Conservation (phyloP, 1,140 invertebrate genomes). For the Lasioglossum albipes region DNA sequence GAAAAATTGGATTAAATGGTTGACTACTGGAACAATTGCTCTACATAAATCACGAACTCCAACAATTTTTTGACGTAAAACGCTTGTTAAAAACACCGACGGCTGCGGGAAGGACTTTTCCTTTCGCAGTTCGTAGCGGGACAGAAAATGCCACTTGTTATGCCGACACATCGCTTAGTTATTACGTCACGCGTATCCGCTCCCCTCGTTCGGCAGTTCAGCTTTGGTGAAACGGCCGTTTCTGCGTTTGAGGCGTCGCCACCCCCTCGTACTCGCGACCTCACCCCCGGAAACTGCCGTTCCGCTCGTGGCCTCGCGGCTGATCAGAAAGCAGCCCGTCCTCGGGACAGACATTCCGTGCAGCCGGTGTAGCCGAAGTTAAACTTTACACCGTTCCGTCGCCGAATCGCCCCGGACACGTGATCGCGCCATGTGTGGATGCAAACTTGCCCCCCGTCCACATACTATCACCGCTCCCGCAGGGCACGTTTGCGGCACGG, state of each 20-base stretch:
- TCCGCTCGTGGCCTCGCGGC: slow-evolving; percentile 22
- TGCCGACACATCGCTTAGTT: slow-evolving; percentile 65
- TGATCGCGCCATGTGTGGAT: slow-evolving; percentile 75
- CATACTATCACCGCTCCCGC: slow-evolving; percentile 73
- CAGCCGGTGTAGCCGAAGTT: slow-evolving; percentile 77
- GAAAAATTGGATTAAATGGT: too few relatives aligned
- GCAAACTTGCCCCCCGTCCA: slow-evolving; percentile 60
- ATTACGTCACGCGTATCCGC: slow-evolving; percentile 54
- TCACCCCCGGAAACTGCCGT: slow-evolving; percentile 1
- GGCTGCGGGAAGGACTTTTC: not conserved
- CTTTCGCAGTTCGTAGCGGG: slow-evolving; percentile 33
- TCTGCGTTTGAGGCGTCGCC: slow-evolving; percentile 4
- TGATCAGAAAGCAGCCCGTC: slow-evolving; percentile 50
- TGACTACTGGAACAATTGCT: too few relatives aligned
- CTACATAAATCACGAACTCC: too few relatives aligned
- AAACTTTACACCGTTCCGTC: slow-evolving; percentile 73
- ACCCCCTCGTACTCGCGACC: not conserved
- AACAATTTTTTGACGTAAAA: not conserved
- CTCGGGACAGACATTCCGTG: slow-evolving; percentile 72
- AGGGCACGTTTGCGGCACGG: slow-evolving; percentile 71
- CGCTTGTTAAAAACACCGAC: not conserved
- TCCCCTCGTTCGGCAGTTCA: not conserved
- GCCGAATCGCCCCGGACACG: slow-evolving; percentile 38
- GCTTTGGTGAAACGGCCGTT: slow-evolving; percentile 18
- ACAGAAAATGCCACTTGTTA: slow-evolving; percentile 63